Conservation (phyloP, 2,113 vertebrate genomes). For the Phainopepla nitens region DNA sequence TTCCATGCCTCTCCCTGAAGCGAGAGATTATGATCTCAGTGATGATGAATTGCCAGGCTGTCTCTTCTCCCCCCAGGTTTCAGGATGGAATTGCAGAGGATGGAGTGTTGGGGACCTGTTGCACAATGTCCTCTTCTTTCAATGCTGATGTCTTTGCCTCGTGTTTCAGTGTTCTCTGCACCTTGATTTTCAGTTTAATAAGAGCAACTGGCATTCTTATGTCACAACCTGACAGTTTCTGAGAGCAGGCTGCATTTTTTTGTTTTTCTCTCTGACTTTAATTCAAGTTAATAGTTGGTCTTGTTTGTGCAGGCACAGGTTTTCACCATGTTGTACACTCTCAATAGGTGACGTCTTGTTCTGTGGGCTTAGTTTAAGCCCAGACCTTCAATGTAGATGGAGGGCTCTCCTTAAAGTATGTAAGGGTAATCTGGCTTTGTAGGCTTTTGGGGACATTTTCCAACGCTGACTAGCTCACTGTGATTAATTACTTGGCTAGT, state of each 20-base stretch:
- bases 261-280: not conserved
- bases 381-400: not conserved
- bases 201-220: not conserved
- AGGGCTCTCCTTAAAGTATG: not conserved
- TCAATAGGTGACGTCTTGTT: not conserved
- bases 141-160: rapidly evolving
- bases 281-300: not conserved
- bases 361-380: not conserved
- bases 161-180: rapidly evolving
- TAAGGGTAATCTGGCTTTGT: not conserved
- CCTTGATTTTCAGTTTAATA: not conserved
- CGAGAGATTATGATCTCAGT: not conserved
- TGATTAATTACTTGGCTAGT: not conserved
- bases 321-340: not conserved
- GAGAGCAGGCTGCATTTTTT: not conserved
- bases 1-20: not conserved
- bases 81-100: not conserved
- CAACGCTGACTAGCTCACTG: not conserved
- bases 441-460: not conserved
- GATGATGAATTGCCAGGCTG: not conserved
- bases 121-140: not conserved
- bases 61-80: not conserved
- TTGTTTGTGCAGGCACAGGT: not conserved
- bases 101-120: not conserved
- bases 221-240: not conserved